Evolutionary conservation across 2,113 vertebrate genomes (phyloP).

Genomic region (Hippocampus abdominalis): DNA sequence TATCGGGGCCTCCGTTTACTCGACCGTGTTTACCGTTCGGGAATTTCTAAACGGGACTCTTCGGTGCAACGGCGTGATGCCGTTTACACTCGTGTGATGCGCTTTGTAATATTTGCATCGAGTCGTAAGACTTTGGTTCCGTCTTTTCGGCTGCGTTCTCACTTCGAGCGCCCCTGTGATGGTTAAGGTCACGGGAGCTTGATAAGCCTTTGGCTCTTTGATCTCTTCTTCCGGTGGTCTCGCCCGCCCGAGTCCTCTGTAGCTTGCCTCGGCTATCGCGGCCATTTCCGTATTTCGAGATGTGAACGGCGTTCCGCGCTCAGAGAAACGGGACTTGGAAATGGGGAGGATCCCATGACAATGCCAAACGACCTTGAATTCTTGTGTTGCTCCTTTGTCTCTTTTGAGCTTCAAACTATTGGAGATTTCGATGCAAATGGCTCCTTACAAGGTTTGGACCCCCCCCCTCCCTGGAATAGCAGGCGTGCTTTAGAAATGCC

Average conservation of each 20-base stretch:
- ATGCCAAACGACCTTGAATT: not conserved
- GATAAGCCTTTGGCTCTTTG: not conserved
- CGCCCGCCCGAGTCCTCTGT: not conserved
- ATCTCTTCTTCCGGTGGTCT: slow-evolving; percentile 18
- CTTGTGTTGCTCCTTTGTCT: too few species aligned
- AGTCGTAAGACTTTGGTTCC: not conserved
- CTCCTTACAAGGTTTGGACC: too few species aligned
- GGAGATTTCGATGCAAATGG: too few species aligned
- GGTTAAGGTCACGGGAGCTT: not conserved
- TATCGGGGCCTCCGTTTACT: not conserved
- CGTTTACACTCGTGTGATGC: too few species aligned
- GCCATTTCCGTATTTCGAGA: not conserved
- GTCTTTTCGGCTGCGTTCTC: not conserved
- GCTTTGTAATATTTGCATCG: too few species aligned
- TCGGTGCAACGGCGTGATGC: not conserved
- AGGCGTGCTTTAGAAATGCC: too few species aligned
- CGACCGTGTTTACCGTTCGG: not conserved
- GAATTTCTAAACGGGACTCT: not conserved
- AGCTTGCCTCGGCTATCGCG: slow-evolving; percentile 3
- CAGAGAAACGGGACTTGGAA: not conserved
- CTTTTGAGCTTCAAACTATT: too few species aligned
- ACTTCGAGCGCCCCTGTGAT: not conserved
- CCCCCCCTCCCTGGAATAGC: too few species aligned
- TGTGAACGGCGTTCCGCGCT: not conserved
- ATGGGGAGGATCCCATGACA: not conserved